Percentiles rank a stretch among this genome's conserved stretches.
Evolutionary conservation across 2,888 invertebrate species (phyloP).

Genomic region (Folsomia candida): DNA sequence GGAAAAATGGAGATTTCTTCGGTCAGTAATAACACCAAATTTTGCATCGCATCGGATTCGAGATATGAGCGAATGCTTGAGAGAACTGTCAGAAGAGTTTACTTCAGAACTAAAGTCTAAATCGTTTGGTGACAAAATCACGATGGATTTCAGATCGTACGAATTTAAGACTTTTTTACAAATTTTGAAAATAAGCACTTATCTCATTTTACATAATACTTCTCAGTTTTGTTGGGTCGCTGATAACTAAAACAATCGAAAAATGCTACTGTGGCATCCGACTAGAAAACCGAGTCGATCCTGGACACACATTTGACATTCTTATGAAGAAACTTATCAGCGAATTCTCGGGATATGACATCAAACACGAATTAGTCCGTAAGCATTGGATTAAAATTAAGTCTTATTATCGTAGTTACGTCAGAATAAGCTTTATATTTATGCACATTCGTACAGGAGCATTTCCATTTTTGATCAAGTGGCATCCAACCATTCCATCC

Average conservation of each 20-base stretch:
- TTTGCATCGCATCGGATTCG: conserved; percentile 23
- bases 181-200: background rate
- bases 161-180: background rate
- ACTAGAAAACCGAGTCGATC: conserved; percentile 16
- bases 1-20: conserved; percentile 24
- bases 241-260: conserved; percentile 12
- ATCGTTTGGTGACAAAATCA: background rate
- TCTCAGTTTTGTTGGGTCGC: conserved; percentile 11
- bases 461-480: conserved; percentile 21
- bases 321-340: conserved; percentile 11
- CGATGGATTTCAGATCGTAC: conserved; percentile 27
- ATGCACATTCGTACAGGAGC: conserved; percentile 10
- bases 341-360: conserved; percentile 7
- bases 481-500: conserved; percentile 14
- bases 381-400: too few species aligned
- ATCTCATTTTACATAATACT: background rate
- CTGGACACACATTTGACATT: background rate
- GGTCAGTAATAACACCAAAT: conserved; percentile 19
- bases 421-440: too few species aligned
- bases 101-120: conserved; percentile 15
- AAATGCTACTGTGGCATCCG: conserved; percentile 21
- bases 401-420: too few species aligned
- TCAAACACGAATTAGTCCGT: conserved; percentile 10
- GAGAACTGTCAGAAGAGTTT: conserved; percentile 16
- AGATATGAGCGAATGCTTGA: conserved; percentile 26